Evolutionary conservation across 2,888 invertebrate genomes (phyloP).

Genomic region (Volucella inflata): DNA sequence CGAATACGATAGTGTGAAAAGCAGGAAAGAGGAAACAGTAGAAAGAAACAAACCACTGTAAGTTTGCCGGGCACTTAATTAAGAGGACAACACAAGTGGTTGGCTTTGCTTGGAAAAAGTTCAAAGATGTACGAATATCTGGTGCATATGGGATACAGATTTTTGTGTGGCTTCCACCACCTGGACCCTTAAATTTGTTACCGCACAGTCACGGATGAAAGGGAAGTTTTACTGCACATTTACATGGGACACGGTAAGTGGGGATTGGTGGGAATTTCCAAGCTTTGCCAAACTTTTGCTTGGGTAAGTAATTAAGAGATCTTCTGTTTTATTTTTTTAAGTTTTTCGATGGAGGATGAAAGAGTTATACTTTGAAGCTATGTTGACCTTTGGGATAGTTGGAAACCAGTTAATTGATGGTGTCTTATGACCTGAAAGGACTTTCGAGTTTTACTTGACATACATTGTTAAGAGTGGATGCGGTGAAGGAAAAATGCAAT

Average conservation of each 20-base stretch:
- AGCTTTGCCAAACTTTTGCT: slow-evolving; percentile 31
- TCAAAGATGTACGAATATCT: slow-evolving; percentile 11
- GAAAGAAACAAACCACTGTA: slow-evolving; percentile 52
- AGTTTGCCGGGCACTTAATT: slow-evolving; percentile 61
- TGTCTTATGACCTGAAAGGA: background rate
- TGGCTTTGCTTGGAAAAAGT: slow-evolving; percentile 9
- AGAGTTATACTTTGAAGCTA: background rate
- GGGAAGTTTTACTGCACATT: slow-evolving; percentile 43
- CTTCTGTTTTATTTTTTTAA: no score
- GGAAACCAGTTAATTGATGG: background rate
- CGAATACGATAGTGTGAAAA: slow-evolving; percentile 3
- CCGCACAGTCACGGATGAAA: background rate
- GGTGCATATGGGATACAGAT: slow-evolving; percentile 9
- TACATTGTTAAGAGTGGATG: no score
- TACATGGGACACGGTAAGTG: slow-evolving; percentile 16
- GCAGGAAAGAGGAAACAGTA: slow-evolving; percentile 6
- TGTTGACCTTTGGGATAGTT: slow-evolving; percentile 43
- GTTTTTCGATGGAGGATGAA: background rate
- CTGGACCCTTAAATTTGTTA: slow-evolving; percentile 11
- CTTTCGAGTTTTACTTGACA: no score
- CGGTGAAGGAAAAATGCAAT: no score
- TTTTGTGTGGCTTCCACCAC: slow-evolving; percentile 46
- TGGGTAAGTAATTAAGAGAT: slow-evolving; percentile 35
- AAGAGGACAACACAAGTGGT: slow-evolving; percentile 26
- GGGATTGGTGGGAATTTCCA: slow-evolving; percentile 44